Conservation (phyloP, 2,113 vertebrate species). For the Gambusia holbrooki region DNA sequence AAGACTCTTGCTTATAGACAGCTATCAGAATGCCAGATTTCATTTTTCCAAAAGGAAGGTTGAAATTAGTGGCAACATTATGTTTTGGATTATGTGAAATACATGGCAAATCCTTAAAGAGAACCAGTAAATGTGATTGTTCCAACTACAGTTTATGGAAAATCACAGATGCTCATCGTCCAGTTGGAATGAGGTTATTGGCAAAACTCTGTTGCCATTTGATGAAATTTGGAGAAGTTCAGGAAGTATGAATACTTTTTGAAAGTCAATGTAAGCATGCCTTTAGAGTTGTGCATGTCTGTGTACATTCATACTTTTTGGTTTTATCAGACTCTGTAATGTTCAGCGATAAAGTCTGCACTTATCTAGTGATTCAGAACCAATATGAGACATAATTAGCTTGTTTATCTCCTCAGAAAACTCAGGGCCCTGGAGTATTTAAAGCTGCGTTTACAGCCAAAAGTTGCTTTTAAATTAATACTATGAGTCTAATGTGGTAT, state of each 20-base stretch:
- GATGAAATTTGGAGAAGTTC: too few relatives aligned
- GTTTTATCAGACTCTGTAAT: constrained; percentile 24
- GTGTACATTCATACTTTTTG: constrained; percentile 45
- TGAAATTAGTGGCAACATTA: too few relatives aligned
- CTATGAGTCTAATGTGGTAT: not conserved
- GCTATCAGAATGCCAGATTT: too few relatives aligned
- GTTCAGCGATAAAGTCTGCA: constrained; percentile 40
- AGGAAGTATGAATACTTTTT: too few relatives aligned
- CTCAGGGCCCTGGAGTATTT: constrained; percentile 3
- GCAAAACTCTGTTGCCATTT: too few relatives aligned
- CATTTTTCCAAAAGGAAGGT: too few relatives aligned
- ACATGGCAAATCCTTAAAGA: not conserved
- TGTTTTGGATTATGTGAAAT: not conserved
- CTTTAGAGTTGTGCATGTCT: constrained; percentile 21
- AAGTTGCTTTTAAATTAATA: not conserved
- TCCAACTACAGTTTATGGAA: too few relatives aligned
- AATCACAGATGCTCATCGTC: too few relatives aligned
- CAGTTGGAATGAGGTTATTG: too few relatives aligned
- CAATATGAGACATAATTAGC: constrained; percentile 42
- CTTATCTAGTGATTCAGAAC: constrained; percentile 20
- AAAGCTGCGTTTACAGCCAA: not conserved
- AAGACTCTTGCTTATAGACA: too few relatives aligned
- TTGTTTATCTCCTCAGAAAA: constrained; percentile 35
- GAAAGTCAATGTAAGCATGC: constrained; percentile 5
- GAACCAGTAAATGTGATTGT: not conserved